Evolutionary conservation across 2,888 invertebrate species (phyloP), one percentile per base, ranked within the genome.

Genomic region (Mellilla xanthometata): DNA sequence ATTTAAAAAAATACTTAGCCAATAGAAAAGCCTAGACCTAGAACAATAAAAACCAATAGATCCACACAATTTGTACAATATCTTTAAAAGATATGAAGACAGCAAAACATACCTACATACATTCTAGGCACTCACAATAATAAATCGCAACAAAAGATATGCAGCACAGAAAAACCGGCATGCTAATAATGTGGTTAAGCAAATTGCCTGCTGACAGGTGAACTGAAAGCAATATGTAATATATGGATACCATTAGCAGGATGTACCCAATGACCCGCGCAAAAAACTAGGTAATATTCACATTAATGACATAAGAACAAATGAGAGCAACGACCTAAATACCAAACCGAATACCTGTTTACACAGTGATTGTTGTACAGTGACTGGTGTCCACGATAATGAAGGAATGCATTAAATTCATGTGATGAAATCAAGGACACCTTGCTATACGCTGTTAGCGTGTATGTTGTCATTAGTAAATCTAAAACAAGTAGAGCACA

Each of bases 261-360:
- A 53, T 58, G 47, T 49, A 52, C 31, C 45, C 33, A 26, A 33
- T 51, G 54, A 55, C 55, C 52, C 47, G 49, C 22, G 40, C 19
- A 29, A 41, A 36, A 41, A 41, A 29, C 36, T 48, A 58, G 58
- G 59, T 54, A 38, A 57, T 56, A 36, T 52, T 56, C 63, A 62
- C 53, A 52, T 50, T 53, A 54, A 62, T 70, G 64, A 74, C 62
- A 70, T 75, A 76, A 76, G 60, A 50, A 44, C 60, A 54, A 63
- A 58, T 49, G 56, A 52, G 60, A 52, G 41, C 56, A 68, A 63
- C 70, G 68, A 52, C 75, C 76, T 62, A 62, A 76, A 76, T 76
- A 65, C 66, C 66, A 52, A 19, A 54, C 45, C 60, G 39, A 52
- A 55, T 51, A 44, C 44, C 31, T 54, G 52, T 52, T 54, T 54